Evolutionary conservation across 1,140 invertebrate genomes (phyloP).

Genomic region (Lerema accius): DNA sequence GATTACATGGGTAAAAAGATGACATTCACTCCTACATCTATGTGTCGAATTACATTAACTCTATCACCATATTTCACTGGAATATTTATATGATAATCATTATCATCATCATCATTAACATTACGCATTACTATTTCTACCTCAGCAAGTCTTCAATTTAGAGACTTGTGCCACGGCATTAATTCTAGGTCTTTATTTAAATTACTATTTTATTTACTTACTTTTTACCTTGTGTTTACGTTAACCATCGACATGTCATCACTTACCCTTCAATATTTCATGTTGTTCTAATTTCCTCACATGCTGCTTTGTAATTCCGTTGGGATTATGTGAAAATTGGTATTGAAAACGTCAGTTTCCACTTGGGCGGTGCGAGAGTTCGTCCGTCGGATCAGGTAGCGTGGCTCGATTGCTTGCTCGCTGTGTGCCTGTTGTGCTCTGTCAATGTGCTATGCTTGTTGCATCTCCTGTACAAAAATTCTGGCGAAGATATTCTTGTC

Average conservation of each 20-base stretch:
- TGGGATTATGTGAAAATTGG: constrained; percentile 62
- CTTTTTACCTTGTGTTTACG: constrained; percentile 22
- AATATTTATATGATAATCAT: constrained; percentile 57
- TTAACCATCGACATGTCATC: constrained; percentile 28
- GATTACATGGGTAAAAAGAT: constrained; percentile 77
- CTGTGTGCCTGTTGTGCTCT: constrained; percentile 80
- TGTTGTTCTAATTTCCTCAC: constrained; percentile 73
- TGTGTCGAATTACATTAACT: constrained; percentile 68
- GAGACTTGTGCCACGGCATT: background rate
- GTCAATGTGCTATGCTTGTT: constrained; percentile 80
- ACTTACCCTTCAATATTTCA: constrained; percentile 34
- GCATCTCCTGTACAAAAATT: constrained; percentile 72
- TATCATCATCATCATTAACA: background rate
- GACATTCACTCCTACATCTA: constrained; percentile 71
- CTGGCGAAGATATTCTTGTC: constrained; percentile 43
- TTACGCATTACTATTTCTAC: background rate
- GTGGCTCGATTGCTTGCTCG: constrained; percentile 82
- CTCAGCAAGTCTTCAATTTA: background rate
- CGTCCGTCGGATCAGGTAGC: constrained; percentile 80
- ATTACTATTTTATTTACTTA: background rate
- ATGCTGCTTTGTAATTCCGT: constrained; percentile 76
- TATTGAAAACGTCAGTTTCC: constrained; percentile 73
- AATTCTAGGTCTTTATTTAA: background rate
- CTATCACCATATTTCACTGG: constrained; percentile 72
- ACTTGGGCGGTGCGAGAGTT: constrained; percentile 74